Evolutionary conservation across 2,113 vertebrate species (phyloP), one percentile per base, ranked within the genome.

Genomic region (Coryphaenoides rupestris): DNA sequence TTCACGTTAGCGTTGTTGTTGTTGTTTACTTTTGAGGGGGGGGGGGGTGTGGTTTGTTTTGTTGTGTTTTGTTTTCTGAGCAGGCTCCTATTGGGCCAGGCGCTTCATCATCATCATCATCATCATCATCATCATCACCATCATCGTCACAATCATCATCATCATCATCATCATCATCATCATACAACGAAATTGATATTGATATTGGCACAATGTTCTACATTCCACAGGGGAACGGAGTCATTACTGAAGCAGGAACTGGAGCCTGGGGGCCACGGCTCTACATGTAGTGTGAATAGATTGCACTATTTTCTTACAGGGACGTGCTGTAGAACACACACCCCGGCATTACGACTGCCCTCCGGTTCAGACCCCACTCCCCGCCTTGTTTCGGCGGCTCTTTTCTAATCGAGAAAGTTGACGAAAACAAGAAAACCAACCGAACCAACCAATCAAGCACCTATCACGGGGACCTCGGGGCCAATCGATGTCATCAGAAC

Each of bases 181-280:
- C 88, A 93, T 90, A 89, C 86, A 89, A 87, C 84, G 79, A 86
- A 84, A 87, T 66, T n/a, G n/a, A n/a, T n/a, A n/a, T n/a, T n/a
- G n/a, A n/a, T n/a, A n/a, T n/a, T n/a, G n/a, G n/a, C n/a, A 89
- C 85, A 84, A 85, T 85, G 85, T 84, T 89, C 77, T 89, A 86
- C 87, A 87, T 86, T 89, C 85, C 87, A 86, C 87, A 81, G 68
- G 87, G 87, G 87, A 89, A 77, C 87, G 70, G 74, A 89, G 82
- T 89, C 85, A 89, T 89, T 89, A 89, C 83, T 21, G 64, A 83
- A 81, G 84, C 85, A 85, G 84, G 77, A 86, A 82, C 81, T 78
- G 60, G 55, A 87, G 84, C 85, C 84, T 83, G 83, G 81, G 81
- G 62, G 84, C 85, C 87, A 78, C 65, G 64, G 78, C 84, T 89